Base-by-base conservation (phyloP, 1,140 invertebrate species). In the Neodiprion lecontei region DNA sequence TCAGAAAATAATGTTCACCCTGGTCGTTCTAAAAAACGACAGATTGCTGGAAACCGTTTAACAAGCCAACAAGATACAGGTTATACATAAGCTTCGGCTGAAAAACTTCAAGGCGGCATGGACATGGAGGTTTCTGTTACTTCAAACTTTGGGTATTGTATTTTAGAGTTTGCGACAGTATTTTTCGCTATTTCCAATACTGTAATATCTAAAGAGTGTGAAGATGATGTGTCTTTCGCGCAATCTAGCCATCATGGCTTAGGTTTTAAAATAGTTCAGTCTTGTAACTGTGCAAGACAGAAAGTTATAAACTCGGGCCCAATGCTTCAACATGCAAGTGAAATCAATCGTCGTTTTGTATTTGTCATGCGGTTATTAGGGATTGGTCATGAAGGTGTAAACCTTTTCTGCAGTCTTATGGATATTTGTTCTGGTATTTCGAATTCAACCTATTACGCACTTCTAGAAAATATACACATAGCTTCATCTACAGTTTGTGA, bases 311-410 rank as follows among this genome's bases (percentile, higher is more conserved):
- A 14, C 50, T 53, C 50, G 10, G 10, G 10, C n/a, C 50, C 50
- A 2, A 14, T 53, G 17, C 10, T 53, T n/a, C 10, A 10, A 14
- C 10, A 53, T n/a, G n/a, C 50, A 40, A 70, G 70, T 47, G 74
- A 74, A 48, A 69, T 65, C 10, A 74, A 74, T 72, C 4, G 65
- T 12, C 5, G 74, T 7, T 70, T 70, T 40, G 17, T 74, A 14
- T 68, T 70, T 65, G 74, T 12, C 10, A 53, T 74, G 69, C 68
- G 68, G 53, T 21, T 48, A 61, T 47, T 74, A 10, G 74, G 74
- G 14, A 71, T 70, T 48, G 74, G 74, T 23, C 17, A 74, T 7
- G 17, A 9, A 12, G 49, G 67, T 40, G 69, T 14, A 9, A 23
- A 11, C 11, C 69, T 48, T 17, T 72, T 74, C n/a, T 68, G 65